A percentile compares a stretch with the other conserved stretches of the same genome.
Conservation (phyloP, 2,113 vertebrate species). For the Vulpes vulpes region DNA sequence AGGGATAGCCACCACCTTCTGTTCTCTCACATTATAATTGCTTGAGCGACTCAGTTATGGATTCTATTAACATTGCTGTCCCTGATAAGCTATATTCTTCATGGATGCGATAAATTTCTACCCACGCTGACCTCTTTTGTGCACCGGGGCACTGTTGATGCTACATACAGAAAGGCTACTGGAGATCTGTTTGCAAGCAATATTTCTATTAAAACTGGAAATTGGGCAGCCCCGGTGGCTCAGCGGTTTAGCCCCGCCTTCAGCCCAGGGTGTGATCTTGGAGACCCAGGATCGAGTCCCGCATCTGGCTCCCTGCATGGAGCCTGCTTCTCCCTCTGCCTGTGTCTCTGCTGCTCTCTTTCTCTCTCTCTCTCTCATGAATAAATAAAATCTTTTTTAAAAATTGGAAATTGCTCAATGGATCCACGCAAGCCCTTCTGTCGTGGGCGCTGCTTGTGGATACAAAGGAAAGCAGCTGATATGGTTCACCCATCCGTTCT, state of each 20-base stretch:
- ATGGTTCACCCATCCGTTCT: accelerated
- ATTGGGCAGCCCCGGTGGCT: too few species aligned
- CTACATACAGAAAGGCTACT: accelerated
- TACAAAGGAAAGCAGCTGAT: neutral
- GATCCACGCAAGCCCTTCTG: neutral
- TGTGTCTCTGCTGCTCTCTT: too few species aligned
- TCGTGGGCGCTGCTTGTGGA: neutral
- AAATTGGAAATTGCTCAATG: too few species aligned
- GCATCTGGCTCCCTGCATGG: too few species aligned
- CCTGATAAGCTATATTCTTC: accelerated
- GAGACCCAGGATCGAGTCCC: too few species aligned
- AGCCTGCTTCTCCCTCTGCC: too few species aligned
- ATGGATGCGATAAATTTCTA: neutral
- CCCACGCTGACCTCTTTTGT: neutral
- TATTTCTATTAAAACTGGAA: neutral
- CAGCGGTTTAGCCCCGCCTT: too few species aligned
- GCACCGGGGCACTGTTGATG: neutral
- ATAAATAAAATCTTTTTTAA: neutral
- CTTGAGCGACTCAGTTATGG: accelerated
- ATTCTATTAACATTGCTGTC: neutral
- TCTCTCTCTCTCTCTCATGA: too few species aligned
- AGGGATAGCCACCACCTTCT: accelerated
- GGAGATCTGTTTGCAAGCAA: accelerated
- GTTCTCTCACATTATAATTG: neutral
- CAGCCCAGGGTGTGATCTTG: too few species aligned